Percentiles rank a stretch among this genome's conserved stretches.
Evolutionary conservation across 2,113 vertebrate genomes (phyloP).

Genomic region (Onychorhynchus coronatus): DNA sequence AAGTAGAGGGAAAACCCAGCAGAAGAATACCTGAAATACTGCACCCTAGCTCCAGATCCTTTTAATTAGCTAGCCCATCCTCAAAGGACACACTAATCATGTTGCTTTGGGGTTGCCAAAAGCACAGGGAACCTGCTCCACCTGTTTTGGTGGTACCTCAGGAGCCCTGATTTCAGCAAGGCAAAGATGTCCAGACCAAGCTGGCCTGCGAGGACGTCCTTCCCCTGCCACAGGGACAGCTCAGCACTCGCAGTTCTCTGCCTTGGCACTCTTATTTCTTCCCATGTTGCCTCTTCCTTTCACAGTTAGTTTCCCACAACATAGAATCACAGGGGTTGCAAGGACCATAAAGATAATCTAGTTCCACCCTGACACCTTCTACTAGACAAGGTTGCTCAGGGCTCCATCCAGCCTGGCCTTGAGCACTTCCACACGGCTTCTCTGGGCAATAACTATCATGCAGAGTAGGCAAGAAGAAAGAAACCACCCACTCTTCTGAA

Average conservation of each 20-base stretch:
- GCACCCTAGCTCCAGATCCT: neutral
- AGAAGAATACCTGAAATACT: neutral
- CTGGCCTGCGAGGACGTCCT: neutral
- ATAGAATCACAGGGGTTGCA: neutral
- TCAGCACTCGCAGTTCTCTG: neutral
- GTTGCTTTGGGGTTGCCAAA: neutral
- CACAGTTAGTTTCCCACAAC: neutral
- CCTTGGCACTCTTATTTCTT: neutral
- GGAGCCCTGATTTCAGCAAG: neutral
- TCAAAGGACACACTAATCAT: neutral
- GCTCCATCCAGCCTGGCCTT: neutral
- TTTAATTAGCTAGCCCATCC: conserved; percentile 28
- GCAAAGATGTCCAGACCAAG: neutral
- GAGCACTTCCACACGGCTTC: neutral
- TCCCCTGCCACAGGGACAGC: neutral
- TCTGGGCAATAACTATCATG: neutral
- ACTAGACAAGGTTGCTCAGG: neutral
- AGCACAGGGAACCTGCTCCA: neutral
- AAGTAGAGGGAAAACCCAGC: neutral
- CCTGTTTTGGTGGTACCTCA: neutral
- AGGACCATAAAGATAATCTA: neutral
- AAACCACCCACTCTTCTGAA: neutral
- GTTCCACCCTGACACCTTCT: neutral
- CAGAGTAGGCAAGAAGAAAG: neutral
- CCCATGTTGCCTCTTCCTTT: neutral